phyloP scores from a whole-genome alignment of 2,888 invertebrate species.

The Anagyrus pseudococci region DNA sequence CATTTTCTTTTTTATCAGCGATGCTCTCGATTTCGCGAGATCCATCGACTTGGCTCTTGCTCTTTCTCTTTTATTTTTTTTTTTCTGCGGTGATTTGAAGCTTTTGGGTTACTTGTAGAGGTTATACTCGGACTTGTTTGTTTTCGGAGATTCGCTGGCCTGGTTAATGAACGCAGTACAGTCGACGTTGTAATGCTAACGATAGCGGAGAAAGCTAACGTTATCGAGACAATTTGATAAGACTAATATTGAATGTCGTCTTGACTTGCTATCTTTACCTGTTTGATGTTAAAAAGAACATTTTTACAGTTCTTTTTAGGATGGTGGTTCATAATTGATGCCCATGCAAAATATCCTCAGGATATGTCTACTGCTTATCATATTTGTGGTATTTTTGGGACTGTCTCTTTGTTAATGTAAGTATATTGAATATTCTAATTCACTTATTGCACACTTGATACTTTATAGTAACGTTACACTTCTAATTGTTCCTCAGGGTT shows the following conservation, averaged over 20 bases:
- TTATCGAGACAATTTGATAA: no score
- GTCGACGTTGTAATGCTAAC: no score
- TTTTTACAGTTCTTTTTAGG: constrained; percentile 85
- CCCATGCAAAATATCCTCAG: constrained; percentile 78
- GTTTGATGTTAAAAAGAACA: neutral
- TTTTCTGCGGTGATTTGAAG: no score
- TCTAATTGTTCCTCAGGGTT: constrained; percentile 66
- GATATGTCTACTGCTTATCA: constrained; percentile 83
- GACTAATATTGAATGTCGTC: neutral
- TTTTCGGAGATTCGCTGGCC: no score
- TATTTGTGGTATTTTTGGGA: constrained; percentile 93
- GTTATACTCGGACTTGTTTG: no score
- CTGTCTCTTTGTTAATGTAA: constrained; percentile 92
- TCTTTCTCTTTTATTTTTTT: no score
- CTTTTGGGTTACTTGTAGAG: no score
- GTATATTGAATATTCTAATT: constrained; percentile 41
- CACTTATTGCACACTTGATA: neutral
- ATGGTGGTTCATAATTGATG: constrained; percentile 99
- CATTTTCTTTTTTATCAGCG: neutral
- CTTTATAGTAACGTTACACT: neutral
- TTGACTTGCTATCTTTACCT: no score
- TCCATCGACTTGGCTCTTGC: no score
- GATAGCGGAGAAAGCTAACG: no score
- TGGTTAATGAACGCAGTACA: no score
- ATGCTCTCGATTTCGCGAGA: no score